Evolutionary conservation across 2,113 vertebrate species (phyloP), one percentile per base, ranked within the genome.

Genomic region (Leucosticte australis): DNA sequence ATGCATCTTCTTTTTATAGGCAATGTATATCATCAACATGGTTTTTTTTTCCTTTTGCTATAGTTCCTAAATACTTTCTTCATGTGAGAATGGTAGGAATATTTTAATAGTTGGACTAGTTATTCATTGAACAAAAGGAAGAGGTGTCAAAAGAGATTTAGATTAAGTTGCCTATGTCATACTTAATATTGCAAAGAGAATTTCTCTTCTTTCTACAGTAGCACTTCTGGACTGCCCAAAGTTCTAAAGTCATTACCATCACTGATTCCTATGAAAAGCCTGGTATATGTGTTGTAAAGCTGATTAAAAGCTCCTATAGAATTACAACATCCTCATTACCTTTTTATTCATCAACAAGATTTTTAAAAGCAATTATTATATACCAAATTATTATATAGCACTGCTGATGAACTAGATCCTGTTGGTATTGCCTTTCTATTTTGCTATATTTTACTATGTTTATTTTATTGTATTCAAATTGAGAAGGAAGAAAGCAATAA

Each of bases 401-500:
- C 15, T 62, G n/a, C 28, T 85, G 90, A 80, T 90, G 47, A 93
- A 89, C 47, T 79, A 74, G 52, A 90, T 67, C 55, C 39, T 93
- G 26, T 77, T 74, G 68, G 55, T 41, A 89, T 55, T 83, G 63
- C 33, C 55, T 50, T 90, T 50, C 23, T 90, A n/a, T 83, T 89
- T 86, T 59, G 19, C 15, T 63, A 4, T 55, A 47, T 62, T 96
- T 95, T 95, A 89, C 30, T 81, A 74, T 57, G 70, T 50, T 95
- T 92, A 65, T 96, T 96, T 90, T 87, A 95, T 86, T 87, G 56
- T 93, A 89, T 81, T 77, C 68, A 93, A 92, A 93, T 70, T 73
- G 67, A 78, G 80, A 63, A 49, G 68, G 28, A 67, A 86, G 65
- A 90, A 77, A 65, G 39, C 71, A 89, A 67, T 87, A 93, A 90